Base-by-base conservation (phyloP, 2,113 vertebrate species). In the Pollimyrus isidori region DNA sequence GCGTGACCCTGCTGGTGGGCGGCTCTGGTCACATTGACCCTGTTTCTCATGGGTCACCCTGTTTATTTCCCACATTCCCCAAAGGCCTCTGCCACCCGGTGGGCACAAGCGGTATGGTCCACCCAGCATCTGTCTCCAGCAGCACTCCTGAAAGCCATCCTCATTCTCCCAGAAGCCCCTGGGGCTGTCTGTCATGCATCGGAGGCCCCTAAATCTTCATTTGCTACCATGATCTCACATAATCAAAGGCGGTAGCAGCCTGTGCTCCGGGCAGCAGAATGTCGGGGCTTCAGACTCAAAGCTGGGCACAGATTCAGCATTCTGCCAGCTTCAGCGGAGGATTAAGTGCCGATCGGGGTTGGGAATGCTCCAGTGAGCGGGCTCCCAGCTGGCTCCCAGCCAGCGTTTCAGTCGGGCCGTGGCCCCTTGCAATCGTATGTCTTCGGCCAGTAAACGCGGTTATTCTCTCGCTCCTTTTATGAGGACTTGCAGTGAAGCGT, bases 171-270 rank as follows among this genome's bases (percentile, higher is more conserved):
- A 84, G 39, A 45, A 84, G 39, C 19, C 82, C 82, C 39, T 7
- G 17, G 19, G 3, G 82, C 45, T 17, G 30, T 87, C 49, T 53
- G 48, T 86, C n/a, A 87, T 15, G 7, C 50, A 3, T 11, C 49
- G 13, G 26, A 5, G n/a, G 85, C 26, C 30, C 50, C 10, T 53
- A 56, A 87, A 56, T 56, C 85, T 87, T 87, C 48, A 87, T 87
- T 87, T 87, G n/a, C 26, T 53, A 50, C 50, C 85, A 87, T 87
- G n/a, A 87, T 87, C 49, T 87, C 50, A 26, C 3, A 53, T 53
- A 87, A 87, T 87, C 13, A 17, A 53, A 87, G 10, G 85, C 42
- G 3, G 85, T 0, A 17, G 48, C 26, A n/a, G 48, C n/a, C 49
- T 52, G 26, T 2, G 50, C 23, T n/a, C 85, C 49, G 26, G 50